Evolutionary conservation across 2,888 invertebrate genomes (phyloP), one percentile per base, ranked within the genome.

Genomic region (Phasia obesa): DNA sequence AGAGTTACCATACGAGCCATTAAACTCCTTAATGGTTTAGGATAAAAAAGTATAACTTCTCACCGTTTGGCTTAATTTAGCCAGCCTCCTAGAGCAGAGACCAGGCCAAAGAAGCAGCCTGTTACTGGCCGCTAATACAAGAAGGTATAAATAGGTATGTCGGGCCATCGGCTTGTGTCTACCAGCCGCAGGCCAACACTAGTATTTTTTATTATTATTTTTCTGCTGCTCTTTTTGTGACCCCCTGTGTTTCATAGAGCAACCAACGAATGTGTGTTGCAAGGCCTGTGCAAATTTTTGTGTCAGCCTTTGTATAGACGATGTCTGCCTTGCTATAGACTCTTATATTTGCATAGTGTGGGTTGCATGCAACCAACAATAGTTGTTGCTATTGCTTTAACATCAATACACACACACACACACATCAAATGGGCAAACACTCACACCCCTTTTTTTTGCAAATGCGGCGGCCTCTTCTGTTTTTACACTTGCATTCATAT

Each of bases 311-410:
- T 47, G 31, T 31, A 44, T 47, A 64, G 64, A 44, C 64, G 35
- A 44, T 55, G 35, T 31, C 62, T 49, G 35, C 49, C 13, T 13
- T 17, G 27, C 17, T 23, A 15, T 31, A 19, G 17, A 65, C 65
- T 23, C 9, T 0, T 11, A 64, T 21, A 17, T 19, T n/a, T 13
- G 2, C 15, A 38, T 21, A 17, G 53, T 70, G 70, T 77, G 62
- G 70, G 77, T 70, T 64, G 70, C 70, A 77, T 77, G 77, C 77
- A 77, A 77, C 62, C 62, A 70, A 55, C 47, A 47, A 59, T 62
- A 75, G 49, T 75, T 65, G 64, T 35, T 74, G 64, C 23, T 65
- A 53, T 60, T 64, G 70, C 69, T 75, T 38, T 64, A 42, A 55
- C 44, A 42, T 60, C 59, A 38, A 57, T 57, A 53, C 53, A 11